Conservation (phyloP, 2,888 invertebrate genomes). For the Drosophila niveifrons region DNA sequence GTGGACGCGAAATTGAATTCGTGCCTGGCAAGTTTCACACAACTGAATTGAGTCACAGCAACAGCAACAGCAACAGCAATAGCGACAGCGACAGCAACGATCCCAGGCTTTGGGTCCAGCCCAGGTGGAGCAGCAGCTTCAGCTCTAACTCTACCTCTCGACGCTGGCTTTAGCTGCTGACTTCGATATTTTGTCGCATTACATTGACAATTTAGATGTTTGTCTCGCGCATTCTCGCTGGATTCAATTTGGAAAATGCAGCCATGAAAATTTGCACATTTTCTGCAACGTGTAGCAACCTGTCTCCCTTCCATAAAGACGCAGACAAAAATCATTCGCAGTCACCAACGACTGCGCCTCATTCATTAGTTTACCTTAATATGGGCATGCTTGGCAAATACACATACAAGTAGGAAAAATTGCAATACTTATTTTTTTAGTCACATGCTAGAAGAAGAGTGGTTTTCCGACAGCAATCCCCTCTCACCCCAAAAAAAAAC, state of each 20-base stretch:
- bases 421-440: slow-evolving; percentile 49
- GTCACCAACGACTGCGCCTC: slow-evolving; percentile 15
- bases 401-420: slow-evolving; percentile 32
- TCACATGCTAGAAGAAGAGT: slow-evolving; percentile 23
- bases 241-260: slow-evolving; percentile 75
- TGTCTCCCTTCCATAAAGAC: slow-evolving; percentile 7
- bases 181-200: slow-evolving; percentile 82
- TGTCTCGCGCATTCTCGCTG: slow-evolving; percentile 74
- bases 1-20: slow-evolving; percentile 82
- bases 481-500: slow-evolving; percentile 14
- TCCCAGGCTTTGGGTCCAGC: slow-evolving; percentile 9
- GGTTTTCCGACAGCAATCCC: not conserved
- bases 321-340: slow-evolving; percentile 50
- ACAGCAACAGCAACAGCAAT: slow-evolving; percentile 29
- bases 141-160: slow-evolving; percentile 24
- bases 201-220: slow-evolving; percentile 82
- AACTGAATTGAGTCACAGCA: slow-evolving; percentile 70
- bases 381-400: slow-evolving; percentile 1
- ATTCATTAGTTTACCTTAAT: slow-evolving; percentile 55
- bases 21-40: slow-evolving; percentile 71
- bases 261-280: slow-evolving; percentile 58
- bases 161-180: slow-evolving; percentile 64
- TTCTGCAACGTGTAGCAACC: slow-evolving; percentile 6
- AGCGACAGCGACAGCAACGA: slow-evolving; percentile 20
- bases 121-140: slow-evolving; percentile 9